These are phyloP conservation scores for Phania funesta DNA, from an alignment of 2,888 invertebrate species.

Conservation along the genomic window DNA sequence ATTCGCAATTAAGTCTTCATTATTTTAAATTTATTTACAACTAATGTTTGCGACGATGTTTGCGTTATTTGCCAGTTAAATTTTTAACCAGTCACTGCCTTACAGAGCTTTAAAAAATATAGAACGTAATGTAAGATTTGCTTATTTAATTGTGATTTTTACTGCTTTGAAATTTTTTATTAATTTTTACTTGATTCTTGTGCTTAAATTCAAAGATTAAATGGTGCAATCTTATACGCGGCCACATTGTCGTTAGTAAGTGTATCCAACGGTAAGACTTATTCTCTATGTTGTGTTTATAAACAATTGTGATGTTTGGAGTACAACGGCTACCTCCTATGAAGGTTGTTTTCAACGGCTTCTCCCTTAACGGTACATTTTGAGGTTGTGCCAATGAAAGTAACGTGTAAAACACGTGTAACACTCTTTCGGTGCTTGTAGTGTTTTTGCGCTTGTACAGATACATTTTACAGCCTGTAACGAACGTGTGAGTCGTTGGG, in stretches of 20 bases:
- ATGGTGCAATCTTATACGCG: slow-evolving; percentile 69
- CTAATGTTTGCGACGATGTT: no score
- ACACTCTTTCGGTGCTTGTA: slow-evolving; percentile 73
- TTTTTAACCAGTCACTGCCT: no score
- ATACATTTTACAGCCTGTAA: slow-evolving; percentile 10
- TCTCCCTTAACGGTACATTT: slow-evolving; percentile 36
- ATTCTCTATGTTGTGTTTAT: not conserved
- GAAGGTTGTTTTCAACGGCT: slow-evolving; percentile 45
- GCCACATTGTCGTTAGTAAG: slow-evolving; percentile 71
- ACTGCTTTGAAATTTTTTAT: no score
- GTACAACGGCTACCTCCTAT: slow-evolving; percentile 24
- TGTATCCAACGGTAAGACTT: slow-evolving; percentile 25
- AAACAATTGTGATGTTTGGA: slow-evolving; percentile 65
- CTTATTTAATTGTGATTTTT: no score
- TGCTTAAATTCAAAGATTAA: slow-evolving; percentile 47
- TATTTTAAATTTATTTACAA: no score
- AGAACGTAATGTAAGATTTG: no score
- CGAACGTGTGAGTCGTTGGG: not conserved
- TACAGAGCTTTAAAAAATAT: no score
- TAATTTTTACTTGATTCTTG: not conserved
- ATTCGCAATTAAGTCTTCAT: no score
- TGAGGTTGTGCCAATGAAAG: slow-evolving; percentile 60
- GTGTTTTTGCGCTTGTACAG: not conserved
- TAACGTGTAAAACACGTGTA: slow-evolving; percentile 75
- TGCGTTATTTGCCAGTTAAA: no score